phyloP scores from a whole-genome alignment of 2,113 vertebrate genomes.

The Mormoops blainvillei region DNA sequence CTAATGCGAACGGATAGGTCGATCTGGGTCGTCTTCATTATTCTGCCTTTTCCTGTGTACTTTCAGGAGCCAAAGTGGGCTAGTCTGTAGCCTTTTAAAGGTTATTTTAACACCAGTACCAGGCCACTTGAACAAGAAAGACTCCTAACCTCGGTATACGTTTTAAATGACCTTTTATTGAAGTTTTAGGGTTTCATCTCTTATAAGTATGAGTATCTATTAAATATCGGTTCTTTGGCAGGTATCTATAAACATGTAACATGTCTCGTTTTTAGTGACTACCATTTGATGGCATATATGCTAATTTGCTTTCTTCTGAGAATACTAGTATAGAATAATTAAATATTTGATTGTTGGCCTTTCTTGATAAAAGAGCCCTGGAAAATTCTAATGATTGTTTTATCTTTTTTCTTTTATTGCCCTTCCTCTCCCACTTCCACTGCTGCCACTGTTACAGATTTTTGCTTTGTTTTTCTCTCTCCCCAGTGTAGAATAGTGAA shows the following conservation, averaged over 20 bases:
- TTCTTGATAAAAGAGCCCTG: neutral
- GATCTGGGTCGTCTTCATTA: neutral
- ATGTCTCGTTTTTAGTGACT: neutral
- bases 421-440: neutral
- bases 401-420: neutral
- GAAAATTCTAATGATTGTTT: neutral
- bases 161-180: neutral
- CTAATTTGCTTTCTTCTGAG: neutral
- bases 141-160: neutral
- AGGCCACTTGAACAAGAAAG: neutral
- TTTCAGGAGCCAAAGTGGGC: neutral
- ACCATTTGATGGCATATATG: neutral
- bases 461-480: neutral
- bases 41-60: neutral
- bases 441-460: neutral
- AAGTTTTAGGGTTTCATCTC: neutral
- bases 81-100: neutral
- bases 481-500: too few species aligned
- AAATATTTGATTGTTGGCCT: neutral
- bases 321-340: neutral
- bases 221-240: neutral
- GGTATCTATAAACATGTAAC: neutral
- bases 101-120: neutral
- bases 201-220: neutral
- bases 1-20: neutral